These are phyloP conservation scores for Zaprionus bogoriensis DNA, from an alignment of 2,888 invertebrate genomes.

Conservation along the genomic window DNA sequence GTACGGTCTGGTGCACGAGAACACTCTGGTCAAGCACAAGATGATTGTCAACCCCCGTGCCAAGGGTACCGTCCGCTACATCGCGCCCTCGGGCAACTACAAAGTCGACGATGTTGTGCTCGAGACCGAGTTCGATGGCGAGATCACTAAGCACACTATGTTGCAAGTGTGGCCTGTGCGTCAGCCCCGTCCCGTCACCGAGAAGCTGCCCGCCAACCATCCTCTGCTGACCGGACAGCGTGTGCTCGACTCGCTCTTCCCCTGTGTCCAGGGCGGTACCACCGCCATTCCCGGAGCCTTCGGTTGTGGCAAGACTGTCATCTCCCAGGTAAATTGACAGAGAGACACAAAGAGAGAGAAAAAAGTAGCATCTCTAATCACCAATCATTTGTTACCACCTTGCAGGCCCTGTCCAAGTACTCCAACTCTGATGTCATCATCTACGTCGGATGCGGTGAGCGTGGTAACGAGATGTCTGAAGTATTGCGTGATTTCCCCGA, in stretches of 20 bases:
- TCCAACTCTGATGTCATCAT: slow-evolving; percentile 99
- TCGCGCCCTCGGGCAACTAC: slow-evolving; percentile 97
- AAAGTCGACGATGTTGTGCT: slow-evolving; percentile 96
- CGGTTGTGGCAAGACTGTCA: slow-evolving; percentile 99
- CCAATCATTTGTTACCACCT: background rate
- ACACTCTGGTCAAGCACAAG: slow-evolving; percentile 98
- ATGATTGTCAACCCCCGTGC: slow-evolving; percentile 96
- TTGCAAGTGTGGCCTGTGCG: slow-evolving; percentile 99
- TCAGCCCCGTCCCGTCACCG: slow-evolving; percentile 97
- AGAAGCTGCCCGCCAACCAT: slow-evolving; percentile 99
- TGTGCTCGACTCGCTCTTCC: slow-evolving; percentile 98
- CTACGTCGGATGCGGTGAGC: slow-evolving; percentile 99
- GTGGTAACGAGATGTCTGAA: slow-evolving; percentile 99
- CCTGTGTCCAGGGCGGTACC: slow-evolving; percentile 99
- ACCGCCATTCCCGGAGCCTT: slow-evolving; percentile 99
- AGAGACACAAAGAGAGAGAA: background rate
- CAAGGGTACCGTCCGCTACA: slow-evolving; percentile 97
- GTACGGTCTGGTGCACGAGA: slow-evolving; percentile 98
- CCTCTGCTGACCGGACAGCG: slow-evolving; percentile 99
- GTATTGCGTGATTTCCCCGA: slow-evolving; percentile 99
- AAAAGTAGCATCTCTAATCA: background rate
- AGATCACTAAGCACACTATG: slow-evolving; percentile 95
- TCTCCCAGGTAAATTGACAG: slow-evolving; percentile 85
- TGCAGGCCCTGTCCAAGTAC: slow-evolving; percentile 97
- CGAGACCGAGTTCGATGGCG: slow-evolving; percentile 99